Evolutionary conservation across 2,113 vertebrate genomes (phyloP), one percentile per base, ranked within the genome.

Genomic region (Pedionomus torquatus): DNA sequence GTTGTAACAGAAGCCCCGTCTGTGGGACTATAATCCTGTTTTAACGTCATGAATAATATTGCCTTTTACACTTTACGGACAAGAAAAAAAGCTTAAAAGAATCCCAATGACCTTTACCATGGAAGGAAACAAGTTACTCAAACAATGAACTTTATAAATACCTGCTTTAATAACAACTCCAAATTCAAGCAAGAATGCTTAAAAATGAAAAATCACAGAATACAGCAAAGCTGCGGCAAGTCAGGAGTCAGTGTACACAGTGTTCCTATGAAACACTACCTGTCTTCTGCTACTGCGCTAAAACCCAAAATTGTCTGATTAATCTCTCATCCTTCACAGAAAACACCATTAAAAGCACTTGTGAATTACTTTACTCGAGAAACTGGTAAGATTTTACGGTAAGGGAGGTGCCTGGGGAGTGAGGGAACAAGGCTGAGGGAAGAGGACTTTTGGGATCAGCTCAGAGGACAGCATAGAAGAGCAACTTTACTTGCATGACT

Each of bases 81-180:
- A 90, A 82, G 61, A 69, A 21, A 82, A 82, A 94, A 94, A 90
- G 58, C 58, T 94, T 83, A 74, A 55, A 93, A 72, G 37, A 93
- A 90, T 72, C 57, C 82, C 41, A 79, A 7, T 54, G 84, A 76
- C 66, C 66, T 96, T 96, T 80, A 93, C 26, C n/a, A 54, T 4
- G 30, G 63, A 94, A 85, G 41, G 41, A 90, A 49, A 75, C 71
- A 74, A 77, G 89, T 58, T 63, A 66, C 63, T 74, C 28, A 74
- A 77, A 86, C 17, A 79, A 28, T 41, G 33, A 91, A 55, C 70
- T 72, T 44, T n/a, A 76, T n/a, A 76, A 95, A 85, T 61, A 83
- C 90, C 79, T 69, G 43, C 63, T 94, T 90, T 92, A 88, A 92
- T 28, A 84, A 49, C 44, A 31, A 33, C 41, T 80, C 79, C 26